Evolutionary conservation across 1,140 invertebrate species (phyloP), one percentile per base, ranked within the genome.

Genomic region (Bursaphelenchus mucronatus): DNA sequence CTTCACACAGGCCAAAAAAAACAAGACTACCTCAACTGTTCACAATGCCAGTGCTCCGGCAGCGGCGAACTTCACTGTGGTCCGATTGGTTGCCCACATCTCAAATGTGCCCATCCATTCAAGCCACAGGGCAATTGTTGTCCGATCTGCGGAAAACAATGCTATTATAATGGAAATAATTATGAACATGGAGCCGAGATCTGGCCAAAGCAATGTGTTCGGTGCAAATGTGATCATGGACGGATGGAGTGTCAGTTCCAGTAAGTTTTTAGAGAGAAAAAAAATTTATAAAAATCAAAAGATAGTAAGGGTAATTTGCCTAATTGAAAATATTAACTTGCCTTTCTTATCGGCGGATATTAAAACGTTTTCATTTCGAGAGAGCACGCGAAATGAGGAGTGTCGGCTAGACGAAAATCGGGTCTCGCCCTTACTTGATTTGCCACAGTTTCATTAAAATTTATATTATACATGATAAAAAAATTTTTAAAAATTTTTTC

Each of bases 181-280:
- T 68, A 75, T 45, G 64, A 76, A 55, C 53, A 59, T 52, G 73
- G 73, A 3, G 65, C 63, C 54, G 41, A 54, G 41, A 62, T 75
- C 51, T 76, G 76, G 76, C 74, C 74, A 13, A 76, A 76, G 54
- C 30, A 58, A 44, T 76, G 74, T 49, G 76, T 79, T 8, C 58
- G 50, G n/a, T 76, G 74, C 50, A 11, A 9, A 17, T 76, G 74
- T 52, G 55, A 50, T 15, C 55, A 76, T 54, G 74, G 74, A 4
- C 56, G 66, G 62, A 76, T 76, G 76, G 62, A 72, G 13, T 76
- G 74, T 51, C 57, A 78, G 45, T 76, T 75, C 57, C 74, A 74
- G 75, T 75, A 57, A 52, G 65, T 21, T 58, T 41, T 70, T 13
- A 4, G 13, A 44, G 46, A 61, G 70, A 30, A 45, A 40, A 44